Evolutionary conservation across 92 coral and sea anemone genomes (phyloP), one percentile per base, ranked within the genome.

Genomic region (Blastomussa wellsi): DNA sequence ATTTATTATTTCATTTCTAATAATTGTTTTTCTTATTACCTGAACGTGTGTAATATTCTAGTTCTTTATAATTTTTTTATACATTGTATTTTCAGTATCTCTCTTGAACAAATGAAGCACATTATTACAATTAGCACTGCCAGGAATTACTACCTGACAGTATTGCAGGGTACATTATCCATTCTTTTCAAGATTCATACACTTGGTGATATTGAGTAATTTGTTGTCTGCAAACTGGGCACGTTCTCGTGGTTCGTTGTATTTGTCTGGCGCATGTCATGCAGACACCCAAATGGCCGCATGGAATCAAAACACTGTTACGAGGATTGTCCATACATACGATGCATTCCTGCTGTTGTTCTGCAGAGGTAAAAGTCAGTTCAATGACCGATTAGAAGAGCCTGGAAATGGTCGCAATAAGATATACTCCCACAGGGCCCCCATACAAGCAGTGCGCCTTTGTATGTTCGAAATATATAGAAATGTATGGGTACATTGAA

Each of bases 241-340:
- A 83, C 12, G 2, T 36, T 42, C 38, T 74, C 16, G 79, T 24
- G 42, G 59, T 47, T 16, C 9, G 20, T 16, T 65, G 74, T 22
- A 57, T 15, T 14, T 29, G 5, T 7, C 13, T 77, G 19, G 81
- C 87, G 29, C 87, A 83, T 16, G 41, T 26, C 19, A 77, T 62
- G 49, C 87, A 83, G 64, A 83, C 44, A 31, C 87, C 79, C 81
- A 83, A 42, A 77, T 83, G 87, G 37, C 87, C 80, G 35, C 87
- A 83, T 26, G 87, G 87, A 52, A 74, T 31, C 32, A 83, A 28
- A 69, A 83, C 87, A 3, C 73, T 74, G 55, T 83, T 47, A 7
- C 73, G 77, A 15, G 38, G 41, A n/a, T 33, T 55, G 55, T 75
- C 80, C 87, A 83, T 83, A 38, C 87, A 83, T 17, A 83, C 38